Evolutionary conservation across 2,888 invertebrate genomes (phyloP).

Genomic region (Ceriagrion tenellum): DNA sequence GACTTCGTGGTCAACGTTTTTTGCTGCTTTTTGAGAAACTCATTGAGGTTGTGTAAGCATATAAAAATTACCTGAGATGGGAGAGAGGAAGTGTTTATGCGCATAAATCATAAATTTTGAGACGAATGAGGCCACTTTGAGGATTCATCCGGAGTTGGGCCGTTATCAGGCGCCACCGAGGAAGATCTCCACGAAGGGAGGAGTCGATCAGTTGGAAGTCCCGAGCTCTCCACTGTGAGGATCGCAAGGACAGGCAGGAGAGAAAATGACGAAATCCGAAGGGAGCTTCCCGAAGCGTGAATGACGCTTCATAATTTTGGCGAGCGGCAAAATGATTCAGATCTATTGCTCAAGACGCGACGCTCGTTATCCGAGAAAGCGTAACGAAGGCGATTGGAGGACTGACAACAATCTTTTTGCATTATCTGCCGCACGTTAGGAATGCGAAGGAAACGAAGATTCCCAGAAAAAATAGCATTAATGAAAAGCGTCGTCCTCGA

Average conservation of each 20-base stretch:
- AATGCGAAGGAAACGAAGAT: conserved; percentile 34
- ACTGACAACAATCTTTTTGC: not conserved
- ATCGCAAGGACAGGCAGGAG: conserved; percentile 3
- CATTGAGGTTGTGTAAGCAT: not conserved
- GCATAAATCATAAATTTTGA: not conserved
- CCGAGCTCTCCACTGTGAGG: not conserved
- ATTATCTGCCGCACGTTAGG: not conserved
- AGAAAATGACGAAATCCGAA: not conserved
- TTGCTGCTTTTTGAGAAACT: not conserved
- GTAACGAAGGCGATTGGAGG: conserved; percentile 10
- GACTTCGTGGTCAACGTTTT: not conserved
- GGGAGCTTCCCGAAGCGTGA: conserved; percentile 32
- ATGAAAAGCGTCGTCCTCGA: not conserved
- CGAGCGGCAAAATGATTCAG: conserved; percentile 16
- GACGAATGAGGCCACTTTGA: not conserved
- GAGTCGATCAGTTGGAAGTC: not conserved
- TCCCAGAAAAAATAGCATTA: not conserved
- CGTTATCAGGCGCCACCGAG: not conserved
- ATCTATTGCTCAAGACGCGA: conserved; percentile 54
- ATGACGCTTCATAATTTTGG: conserved; percentile 51
- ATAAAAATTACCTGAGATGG: not conserved
- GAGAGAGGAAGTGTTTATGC: not conserved
- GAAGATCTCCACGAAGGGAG: not conserved
- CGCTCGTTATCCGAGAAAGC: conserved; percentile 54
- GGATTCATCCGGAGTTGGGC: not conserved